Conservation (phyloP, 2,888 invertebrate genomes). For the Antheraea yamamai region DNA sequence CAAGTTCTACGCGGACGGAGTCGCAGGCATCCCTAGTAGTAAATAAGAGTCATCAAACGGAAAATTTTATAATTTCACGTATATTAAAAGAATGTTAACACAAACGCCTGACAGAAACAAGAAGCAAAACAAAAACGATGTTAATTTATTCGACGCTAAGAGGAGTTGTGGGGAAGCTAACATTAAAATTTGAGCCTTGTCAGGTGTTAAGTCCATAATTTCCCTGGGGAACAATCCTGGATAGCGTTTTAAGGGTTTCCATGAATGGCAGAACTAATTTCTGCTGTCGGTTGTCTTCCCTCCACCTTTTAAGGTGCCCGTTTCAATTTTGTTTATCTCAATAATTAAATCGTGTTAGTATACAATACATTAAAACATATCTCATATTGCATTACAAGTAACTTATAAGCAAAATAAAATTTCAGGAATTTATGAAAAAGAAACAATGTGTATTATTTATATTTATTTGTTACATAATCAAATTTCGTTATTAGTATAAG, state of each 20-base stretch:
- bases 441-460: neutral
- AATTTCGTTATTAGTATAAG: too few relatives aligned
- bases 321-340: constrained; percentile 40
- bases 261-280: constrained; percentile 75
- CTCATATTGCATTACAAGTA: neutral
- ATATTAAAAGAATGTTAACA: neutral
- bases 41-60: neutral
- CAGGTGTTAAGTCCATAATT: constrained; percentile 82
- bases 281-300: constrained; percentile 51
- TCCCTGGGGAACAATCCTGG: constrained; percentile 75
- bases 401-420: neutral
- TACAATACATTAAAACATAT: neutral
- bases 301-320: constrained; percentile 40
- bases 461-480: neutral
- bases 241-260: constrained; percentile 78
- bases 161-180: constrained; percentile 55
- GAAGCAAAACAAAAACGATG: constrained; percentile 55
- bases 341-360: constrained; percentile 29
- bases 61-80: neutral
- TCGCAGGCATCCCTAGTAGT: too few relatives aligned
- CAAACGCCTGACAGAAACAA: constrained; percentile 41
- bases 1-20: too few relatives aligned
- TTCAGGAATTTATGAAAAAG: neutral
- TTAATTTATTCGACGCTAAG: constrained; percentile 73
- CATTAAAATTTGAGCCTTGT: constrained; percentile 81